Evolutionary conservation across 2,797 vertebrate species (phyloP).

Genomic region (Manis javanica): DNA sequence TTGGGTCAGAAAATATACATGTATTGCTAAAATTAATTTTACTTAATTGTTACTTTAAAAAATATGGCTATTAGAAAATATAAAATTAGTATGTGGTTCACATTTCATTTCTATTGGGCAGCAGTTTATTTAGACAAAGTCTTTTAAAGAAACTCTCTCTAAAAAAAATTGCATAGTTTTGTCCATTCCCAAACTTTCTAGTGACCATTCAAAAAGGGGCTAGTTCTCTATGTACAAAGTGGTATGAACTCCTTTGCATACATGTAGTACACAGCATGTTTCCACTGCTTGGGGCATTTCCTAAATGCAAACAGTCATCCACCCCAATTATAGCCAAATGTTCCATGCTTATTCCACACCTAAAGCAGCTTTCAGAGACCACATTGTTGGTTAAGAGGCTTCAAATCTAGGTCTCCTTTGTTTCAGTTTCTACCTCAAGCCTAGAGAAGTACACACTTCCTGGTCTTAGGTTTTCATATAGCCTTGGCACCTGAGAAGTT

Average conservation of each 20-base stretch:
- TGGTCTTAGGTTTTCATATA: neutral
- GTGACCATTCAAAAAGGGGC: neutral
- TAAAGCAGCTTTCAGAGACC: neutral
- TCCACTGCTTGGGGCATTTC: neutral
- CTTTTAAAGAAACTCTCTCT: constrained; percentile 14
- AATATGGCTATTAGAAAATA: neutral
- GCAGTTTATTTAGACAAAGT: neutral
- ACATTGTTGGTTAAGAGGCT: neutral
- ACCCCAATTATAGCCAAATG: neutral
- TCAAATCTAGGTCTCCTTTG: neutral
- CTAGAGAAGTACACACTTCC: neutral
- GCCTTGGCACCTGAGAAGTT: neutral
- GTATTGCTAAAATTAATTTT: constrained; percentile 31
- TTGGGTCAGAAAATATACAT: neutral
- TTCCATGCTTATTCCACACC: neutral
- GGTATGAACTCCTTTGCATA: neutral
- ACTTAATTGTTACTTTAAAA: neutral
- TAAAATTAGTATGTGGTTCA: neutral
- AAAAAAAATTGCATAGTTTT: neutral
- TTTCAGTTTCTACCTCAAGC: neutral
- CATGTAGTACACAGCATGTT: neutral
- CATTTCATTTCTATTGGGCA: neutral
- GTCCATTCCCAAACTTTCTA: neutral
- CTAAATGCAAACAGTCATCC: neutral
- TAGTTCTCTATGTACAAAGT: neutral